Evolutionary conservation across 2,888 invertebrate species (phyloP).

Genomic region (Anorthoa munda): DNA sequence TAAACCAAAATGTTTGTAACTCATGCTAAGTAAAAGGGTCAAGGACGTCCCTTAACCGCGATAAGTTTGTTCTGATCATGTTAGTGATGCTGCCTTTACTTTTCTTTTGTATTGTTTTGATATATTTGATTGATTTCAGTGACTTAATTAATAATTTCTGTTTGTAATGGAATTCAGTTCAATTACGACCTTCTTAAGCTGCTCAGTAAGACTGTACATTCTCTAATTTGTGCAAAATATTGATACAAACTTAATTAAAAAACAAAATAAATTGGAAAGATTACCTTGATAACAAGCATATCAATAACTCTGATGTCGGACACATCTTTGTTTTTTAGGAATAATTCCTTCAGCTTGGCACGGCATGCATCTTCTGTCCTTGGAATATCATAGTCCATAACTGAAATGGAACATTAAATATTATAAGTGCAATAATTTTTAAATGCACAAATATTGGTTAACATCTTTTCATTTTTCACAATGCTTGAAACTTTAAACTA

Average conservation of each 20-base stretch:
- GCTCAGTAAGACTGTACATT: neutral
- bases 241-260: neutral
- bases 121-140: no score
- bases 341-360: conserved; percentile 94
- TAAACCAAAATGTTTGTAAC: no score
- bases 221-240: neutral
- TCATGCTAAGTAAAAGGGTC: no score
- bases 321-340: conserved; percentile 94
- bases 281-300: conserved; percentile 97
- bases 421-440: neutral
- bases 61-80: no score
- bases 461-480: neutral
- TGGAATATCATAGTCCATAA: conserved; percentile 96
- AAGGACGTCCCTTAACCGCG: no score
- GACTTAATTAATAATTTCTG: neutral
- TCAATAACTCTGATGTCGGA: conserved; percentile 97
- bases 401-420: conserved; percentile 87
- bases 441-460: neutral
- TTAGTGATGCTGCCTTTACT: no score
- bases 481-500: neutral
- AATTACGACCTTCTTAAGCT: neutral
- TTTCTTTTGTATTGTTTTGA: no score
- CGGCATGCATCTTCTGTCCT: conserved; percentile 93
- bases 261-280: neutral
- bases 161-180: neutral